Conservation (phyloP, 1,140 invertebrate species). For the Calephelis nemesis region DNA sequence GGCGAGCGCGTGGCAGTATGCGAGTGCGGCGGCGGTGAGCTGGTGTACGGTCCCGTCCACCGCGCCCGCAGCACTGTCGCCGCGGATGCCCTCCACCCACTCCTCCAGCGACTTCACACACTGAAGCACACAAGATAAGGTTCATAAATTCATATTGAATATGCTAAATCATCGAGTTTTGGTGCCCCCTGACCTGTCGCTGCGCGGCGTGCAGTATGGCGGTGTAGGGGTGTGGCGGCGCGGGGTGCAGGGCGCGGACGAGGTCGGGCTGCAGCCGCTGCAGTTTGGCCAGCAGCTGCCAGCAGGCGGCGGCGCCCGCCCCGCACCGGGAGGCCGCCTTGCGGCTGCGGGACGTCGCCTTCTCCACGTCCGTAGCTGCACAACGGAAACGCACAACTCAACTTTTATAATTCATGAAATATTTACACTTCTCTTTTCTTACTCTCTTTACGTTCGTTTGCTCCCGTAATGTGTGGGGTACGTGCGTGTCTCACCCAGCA, state of each 20-base stretch:
- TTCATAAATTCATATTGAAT: background rate
- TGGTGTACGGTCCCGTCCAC: constrained; percentile 98
- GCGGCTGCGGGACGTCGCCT: constrained; percentile 37
- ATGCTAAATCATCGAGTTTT: background rate
- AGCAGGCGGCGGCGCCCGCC: constrained; percentile 44
- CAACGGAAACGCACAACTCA: background rate
- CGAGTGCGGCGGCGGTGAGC: constrained; percentile 94
- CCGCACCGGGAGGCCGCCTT: constrained; percentile 43
- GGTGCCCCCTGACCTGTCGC: constrained; percentile 38
- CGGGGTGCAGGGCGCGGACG: constrained; percentile 53
- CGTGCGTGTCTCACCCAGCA: constrained; percentile 56
- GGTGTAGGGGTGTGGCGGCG: constrained; percentile 48
- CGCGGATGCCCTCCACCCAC: constrained; percentile 93
- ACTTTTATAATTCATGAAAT: too few relatives aligned
- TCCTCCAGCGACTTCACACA: constrained; percentile 94
- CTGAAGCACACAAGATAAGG: constrained; percentile 65
- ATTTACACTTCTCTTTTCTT: too few relatives aligned
- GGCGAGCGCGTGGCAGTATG: constrained; percentile 91
- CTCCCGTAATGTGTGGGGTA: too few relatives aligned
- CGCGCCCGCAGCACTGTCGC: constrained; percentile 89
- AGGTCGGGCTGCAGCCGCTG: constrained; percentile 57
- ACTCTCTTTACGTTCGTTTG: too few relatives aligned
- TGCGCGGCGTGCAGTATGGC: constrained; percentile 42
- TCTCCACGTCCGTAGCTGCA: constrained; percentile 38
- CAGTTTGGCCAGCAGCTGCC: constrained; percentile 53